Percentiles rank a stretch among this genome's conserved stretches.
Evolutionary conservation across 2,113 vertebrate genomes (phyloP).

Genomic region (Solenodon paradoxus): DNA sequence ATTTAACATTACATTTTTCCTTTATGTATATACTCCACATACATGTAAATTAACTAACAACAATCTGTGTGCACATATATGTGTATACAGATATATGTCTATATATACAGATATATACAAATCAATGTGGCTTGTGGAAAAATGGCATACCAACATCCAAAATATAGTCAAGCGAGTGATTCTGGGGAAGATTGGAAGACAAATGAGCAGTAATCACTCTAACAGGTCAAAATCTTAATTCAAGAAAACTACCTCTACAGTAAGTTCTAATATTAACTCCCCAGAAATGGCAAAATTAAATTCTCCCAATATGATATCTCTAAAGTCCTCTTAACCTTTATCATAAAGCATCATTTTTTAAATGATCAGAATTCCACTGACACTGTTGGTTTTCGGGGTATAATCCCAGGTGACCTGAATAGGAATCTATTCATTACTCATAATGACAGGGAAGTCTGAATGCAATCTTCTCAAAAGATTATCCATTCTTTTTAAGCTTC

Average conservation of each 20-base stretch:
- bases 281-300: neutral
- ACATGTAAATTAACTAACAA: neutral
- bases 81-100: neutral
- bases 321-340: neutral
- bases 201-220: neutral
- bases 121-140: neutral
- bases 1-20: neutral
- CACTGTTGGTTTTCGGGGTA: neutral
- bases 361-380: neutral
- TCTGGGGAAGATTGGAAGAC: neutral
- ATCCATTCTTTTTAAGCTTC: neutral
- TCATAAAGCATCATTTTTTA: neutral
- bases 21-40: neutral
- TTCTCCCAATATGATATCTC: neutral
- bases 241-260: neutral
- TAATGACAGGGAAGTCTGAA: neutral
- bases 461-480: neutral
- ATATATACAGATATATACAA: neutral
- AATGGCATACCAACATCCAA: neutral
- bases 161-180: neutral
- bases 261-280: neutral
- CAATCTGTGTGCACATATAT: neutral
- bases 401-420: neutral
- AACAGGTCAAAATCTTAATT: neutral
- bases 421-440: neutral